Percentiles rank a stretch among this genome's conserved stretches.
Evolutionary conservation across 2,797 vertebrate species (phyloP).

Genomic region (Morelia viridis): DNA sequence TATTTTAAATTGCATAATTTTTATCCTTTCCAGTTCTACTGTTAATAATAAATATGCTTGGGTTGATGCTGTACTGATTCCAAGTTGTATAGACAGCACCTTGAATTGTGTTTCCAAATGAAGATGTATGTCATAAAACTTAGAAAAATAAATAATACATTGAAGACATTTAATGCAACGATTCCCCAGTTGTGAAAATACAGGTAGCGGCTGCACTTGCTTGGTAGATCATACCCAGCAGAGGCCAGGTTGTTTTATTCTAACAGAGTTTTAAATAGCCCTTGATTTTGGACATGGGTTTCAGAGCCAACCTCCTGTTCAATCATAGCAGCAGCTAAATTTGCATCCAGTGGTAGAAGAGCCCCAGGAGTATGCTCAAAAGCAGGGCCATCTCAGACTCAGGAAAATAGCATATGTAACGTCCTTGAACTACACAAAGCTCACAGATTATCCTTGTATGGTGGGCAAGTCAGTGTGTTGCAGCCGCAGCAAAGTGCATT

Average conservation of each 20-base stretch:
- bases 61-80: neutral
- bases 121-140: neutral
- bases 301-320: neutral
- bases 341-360: accelerated
- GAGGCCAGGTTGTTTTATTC: neutral
- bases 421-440: neutral
- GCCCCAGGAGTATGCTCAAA: neutral
- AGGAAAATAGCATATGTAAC: neutral
- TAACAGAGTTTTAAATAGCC: neutral
- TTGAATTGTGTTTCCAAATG: neutral
- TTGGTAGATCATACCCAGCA: neutral
- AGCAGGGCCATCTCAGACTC: neutral
- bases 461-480: no score
- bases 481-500: neutral
- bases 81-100: neutral
- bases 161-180: neutral
- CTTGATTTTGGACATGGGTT: neutral
- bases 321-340: neutral
- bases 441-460: neutral
- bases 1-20: neutral
- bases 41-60: neutral
- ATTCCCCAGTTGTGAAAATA: neutral
- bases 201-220: neutral
- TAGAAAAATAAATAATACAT: neutral
- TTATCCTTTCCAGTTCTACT: neutral